A percentile compares a stretch with the other conserved stretches of the same genome.
Evolutionary conservation across 2,888 invertebrate genomes (phyloP).

Genomic region (Andrena fulva): DNA sequence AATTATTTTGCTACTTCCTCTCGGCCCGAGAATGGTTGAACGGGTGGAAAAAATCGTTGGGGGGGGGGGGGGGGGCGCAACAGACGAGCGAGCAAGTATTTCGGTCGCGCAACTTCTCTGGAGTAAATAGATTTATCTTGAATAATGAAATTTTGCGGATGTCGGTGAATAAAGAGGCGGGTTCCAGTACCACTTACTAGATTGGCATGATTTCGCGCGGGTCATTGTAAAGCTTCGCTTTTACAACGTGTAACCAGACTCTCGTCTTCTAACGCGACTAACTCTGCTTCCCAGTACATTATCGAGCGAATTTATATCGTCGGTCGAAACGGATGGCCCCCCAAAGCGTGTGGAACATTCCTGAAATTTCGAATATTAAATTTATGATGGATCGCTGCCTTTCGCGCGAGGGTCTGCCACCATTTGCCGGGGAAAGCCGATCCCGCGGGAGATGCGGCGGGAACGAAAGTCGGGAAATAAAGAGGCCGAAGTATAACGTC

Average conservation of each 20-base stretch:
- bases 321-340: constrained; percentile 70
- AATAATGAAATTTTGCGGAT: constrained; percentile 51
- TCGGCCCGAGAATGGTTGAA: not conserved
- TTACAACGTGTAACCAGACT: constrained; percentile 53
- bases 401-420: constrained; percentile 55
- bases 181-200: not conserved
- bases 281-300: constrained; percentile 71
- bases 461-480: constrained; percentile 65
- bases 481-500: constrained; percentile 51
- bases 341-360: constrained; percentile 72
- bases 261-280: constrained; percentile 50
- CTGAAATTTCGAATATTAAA: constrained; percentile 80
- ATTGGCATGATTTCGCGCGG: constrained; percentile 1
- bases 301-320: constrained; percentile 74
- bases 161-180: constrained; percentile 10
- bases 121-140: constrained; percentile 38
- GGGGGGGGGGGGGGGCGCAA: constrained; percentile 1
- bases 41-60: not conserved
- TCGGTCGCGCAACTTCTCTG: constrained; percentile 9
- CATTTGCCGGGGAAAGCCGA: constrained; percentile 55
- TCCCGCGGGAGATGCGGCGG: constrained; percentile 51
- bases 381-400: constrained; percentile 80
- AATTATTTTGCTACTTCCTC: constrained; percentile 39
- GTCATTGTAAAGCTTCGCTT: not conserved
- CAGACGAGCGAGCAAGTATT: constrained; percentile 25